Evolutionary conservation across 2,113 vertebrate species (phyloP).

Genomic region (Proteles cristata): DNA sequence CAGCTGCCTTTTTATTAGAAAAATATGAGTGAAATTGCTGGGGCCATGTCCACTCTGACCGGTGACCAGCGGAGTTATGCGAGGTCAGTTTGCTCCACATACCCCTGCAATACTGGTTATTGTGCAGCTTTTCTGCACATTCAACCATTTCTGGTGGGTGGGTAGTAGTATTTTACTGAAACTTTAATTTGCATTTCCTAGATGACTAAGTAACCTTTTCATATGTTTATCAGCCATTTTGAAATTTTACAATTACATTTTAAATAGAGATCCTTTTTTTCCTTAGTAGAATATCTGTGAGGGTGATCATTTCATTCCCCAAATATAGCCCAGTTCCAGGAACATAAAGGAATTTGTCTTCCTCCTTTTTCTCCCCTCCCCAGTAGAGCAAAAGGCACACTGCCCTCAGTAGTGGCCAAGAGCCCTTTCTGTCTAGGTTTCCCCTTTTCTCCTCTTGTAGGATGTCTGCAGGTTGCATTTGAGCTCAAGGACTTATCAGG

Average conservation of each 20-base stretch:
- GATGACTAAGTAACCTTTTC: background rate
- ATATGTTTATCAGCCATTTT: background rate
- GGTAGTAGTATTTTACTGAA: background rate
- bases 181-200: background rate
- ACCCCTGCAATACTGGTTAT: background rate
- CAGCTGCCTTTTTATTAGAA: background rate
- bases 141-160: background rate
- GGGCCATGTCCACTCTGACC: background rate
- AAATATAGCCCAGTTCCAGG: background rate
- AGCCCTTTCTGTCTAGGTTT: too few relatives aligned
- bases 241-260: background rate
- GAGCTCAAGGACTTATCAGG: background rate
- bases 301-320: background rate
- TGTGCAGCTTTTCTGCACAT: background rate
- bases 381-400: background rate
- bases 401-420: background rate
- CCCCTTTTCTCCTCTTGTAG: too few relatives aligned
- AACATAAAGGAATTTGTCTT: background rate
- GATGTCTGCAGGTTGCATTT: background rate
- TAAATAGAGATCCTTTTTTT: background rate
- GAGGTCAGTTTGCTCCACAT: background rate
- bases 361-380: background rate
- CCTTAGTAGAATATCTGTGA: background rate
- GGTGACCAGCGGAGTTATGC: background rate
- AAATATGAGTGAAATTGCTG: background rate